Evolutionary conservation across 1,140 invertebrate genomes (phyloP).

Genomic region (Papilio glaucus): DNA sequence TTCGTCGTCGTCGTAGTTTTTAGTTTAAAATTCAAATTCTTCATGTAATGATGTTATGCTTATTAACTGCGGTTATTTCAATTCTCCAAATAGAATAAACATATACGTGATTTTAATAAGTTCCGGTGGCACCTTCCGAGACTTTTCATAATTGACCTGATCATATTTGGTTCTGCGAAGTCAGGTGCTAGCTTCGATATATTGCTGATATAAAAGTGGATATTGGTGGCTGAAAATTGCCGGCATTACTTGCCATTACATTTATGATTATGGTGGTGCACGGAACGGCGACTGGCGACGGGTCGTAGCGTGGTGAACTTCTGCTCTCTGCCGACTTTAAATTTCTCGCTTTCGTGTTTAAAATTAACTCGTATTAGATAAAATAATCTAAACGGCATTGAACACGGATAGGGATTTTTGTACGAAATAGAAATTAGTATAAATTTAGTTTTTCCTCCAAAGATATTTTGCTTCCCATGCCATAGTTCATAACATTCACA

Average conservation of each 20-base stretch:
- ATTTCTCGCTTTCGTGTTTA: slow-evolving; percentile 54
- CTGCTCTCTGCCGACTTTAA: slow-evolving; percentile 37
- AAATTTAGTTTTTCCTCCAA: no score
- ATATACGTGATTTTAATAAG: slow-evolving; percentile 25
- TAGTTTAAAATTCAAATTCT: no score
- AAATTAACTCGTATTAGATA: slow-evolving; percentile 34
- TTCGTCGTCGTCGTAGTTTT: no score
- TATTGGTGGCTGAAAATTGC: slow-evolving; percentile 63
- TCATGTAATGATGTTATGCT: not conserved
- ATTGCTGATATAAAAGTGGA: slow-evolving; percentile 58
- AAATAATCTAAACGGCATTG: no score
- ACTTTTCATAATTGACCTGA: slow-evolving; percentile 51
- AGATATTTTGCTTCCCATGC: no score
- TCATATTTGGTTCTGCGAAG: slow-evolving; percentile 47
- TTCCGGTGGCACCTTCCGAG: slow-evolving; percentile 47
- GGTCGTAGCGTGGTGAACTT: slow-evolving; percentile 48
- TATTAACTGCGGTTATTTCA: no score
- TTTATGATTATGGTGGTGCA: slow-evolving; percentile 63
- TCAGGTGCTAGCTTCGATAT: slow-evolving; percentile 52
- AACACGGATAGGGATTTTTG: not conserved
- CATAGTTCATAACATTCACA: no score
- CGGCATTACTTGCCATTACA: slow-evolving; percentile 68
- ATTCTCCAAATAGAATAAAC: not conserved
- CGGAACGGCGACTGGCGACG: slow-evolving; percentile 60
- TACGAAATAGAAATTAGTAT: no score